A percentile compares a stretch with the other conserved stretches of the same genome.
phyloP scores from a whole-genome alignment of 2,888 invertebrate genomes.

The Lymantria monacha region DNA sequence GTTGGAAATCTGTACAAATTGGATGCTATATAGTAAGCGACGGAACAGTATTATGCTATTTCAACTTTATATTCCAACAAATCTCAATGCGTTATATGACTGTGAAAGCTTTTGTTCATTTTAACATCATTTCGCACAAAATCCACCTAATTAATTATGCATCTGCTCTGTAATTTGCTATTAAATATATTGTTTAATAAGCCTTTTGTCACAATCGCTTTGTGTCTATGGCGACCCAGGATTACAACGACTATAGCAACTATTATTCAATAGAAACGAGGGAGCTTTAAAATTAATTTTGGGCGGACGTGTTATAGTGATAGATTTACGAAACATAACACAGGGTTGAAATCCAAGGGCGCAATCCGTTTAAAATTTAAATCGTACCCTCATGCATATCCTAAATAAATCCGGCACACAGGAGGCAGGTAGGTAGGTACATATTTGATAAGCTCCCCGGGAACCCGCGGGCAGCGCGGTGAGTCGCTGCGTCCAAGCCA shows the following conservation, averaged over 20 bases:
- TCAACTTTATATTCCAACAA: constrained; percentile 29
- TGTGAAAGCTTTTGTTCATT: constrained; percentile 27
- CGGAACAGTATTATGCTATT: constrained; percentile 14
- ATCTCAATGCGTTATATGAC: constrained; percentile 24
- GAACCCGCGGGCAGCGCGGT: constrained; percentile 50
- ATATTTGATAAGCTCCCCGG: constrained; percentile 76
- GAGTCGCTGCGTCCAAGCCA: constrained; percentile 19
- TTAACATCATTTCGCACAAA: constrained; percentile 36
- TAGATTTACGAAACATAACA: constrained; percentile 76
- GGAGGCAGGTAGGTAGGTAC: constrained; percentile 73
- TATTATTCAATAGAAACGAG: constrained; percentile 65
- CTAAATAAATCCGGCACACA: constrained; percentile 79
- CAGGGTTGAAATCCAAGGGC: constrained; percentile 76
- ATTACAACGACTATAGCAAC: constrained; percentile 61
- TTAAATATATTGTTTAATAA: constrained; percentile 50
- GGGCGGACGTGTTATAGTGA: constrained; percentile 57
- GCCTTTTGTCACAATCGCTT: constrained; percentile 55
- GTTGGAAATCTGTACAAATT: too few species aligned
- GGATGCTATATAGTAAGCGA: too few species aligned
- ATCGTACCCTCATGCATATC: constrained; percentile 81
- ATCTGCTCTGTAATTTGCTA: constrained; percentile 44
- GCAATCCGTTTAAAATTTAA: constrained; percentile 82
- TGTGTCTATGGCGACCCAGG: constrained; percentile 45
- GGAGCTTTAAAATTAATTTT: constrained; percentile 57
- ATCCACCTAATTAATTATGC: constrained; percentile 44